These are phyloP conservation scores for Zelleria hepariella DNA, from an alignment of 2,888 invertebrate species.

Conservation along the genomic window DNA sequence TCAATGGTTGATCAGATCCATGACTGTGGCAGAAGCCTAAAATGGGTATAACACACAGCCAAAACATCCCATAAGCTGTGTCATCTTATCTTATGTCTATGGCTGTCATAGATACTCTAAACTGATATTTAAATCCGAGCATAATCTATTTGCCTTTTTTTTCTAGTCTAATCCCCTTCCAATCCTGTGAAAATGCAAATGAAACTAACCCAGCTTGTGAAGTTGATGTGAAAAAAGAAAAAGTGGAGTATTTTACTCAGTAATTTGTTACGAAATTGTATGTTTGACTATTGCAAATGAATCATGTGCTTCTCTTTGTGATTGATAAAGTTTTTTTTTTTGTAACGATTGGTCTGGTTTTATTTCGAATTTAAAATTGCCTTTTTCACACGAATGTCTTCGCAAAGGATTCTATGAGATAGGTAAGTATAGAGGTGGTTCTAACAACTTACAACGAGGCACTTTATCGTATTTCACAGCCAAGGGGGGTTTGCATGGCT, in stretches of 20 bases:
- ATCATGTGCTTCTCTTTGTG: background rate
- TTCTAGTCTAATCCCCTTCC: background rate
- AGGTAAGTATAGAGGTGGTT: conserved; percentile 41
- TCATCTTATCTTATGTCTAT: background rate
- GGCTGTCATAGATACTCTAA: background rate
- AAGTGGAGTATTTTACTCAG: conserved; percentile 14
- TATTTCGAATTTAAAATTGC: background rate
- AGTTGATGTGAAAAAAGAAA: conserved; percentile 4
- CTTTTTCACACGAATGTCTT: conserved; percentile 28
- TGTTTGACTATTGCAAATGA: background rate
- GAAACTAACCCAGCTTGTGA: background rate
- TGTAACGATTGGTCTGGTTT: conserved; percentile 1
- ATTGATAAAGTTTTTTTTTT: background rate
- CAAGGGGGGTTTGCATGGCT: too few relatives aligned
- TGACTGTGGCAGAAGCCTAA: too few relatives aligned
- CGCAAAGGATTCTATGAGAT: conserved; percentile 64
- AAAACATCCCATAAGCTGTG: too few relatives aligned
- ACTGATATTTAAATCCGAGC: background rate
- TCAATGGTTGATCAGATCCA: too few relatives aligned
- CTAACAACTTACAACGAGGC: background rate
- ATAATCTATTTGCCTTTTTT: background rate
- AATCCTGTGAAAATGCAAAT: background rate
- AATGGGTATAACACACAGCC: too few relatives aligned
- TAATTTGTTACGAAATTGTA: conserved; percentile 4
- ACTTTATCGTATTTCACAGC: too few relatives aligned